Base-by-base conservation (phyloP, 2,888 invertebrate genomes). In the Xanthia icteritia region DNA sequence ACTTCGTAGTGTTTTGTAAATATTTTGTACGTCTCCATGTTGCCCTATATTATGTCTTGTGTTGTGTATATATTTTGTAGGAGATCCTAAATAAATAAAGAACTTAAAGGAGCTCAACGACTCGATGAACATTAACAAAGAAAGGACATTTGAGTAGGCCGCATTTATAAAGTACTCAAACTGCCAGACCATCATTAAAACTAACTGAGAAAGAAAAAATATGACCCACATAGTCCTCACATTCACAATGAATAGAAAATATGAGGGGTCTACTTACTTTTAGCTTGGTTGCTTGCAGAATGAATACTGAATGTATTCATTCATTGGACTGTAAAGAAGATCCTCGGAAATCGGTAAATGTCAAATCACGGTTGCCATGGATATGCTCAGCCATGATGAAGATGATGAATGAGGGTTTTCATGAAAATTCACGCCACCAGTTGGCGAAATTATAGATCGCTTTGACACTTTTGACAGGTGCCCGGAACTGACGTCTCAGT, bases 171-270 rank as follows among this genome's bases (percentile, higher is more conserved):
- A 36, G 61, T 61, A 36, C 17, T n/a, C 58, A 36, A 36, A 68
- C 17, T 58, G 58, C 36, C 36, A 39, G 13, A 39, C 17, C n/a
- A n/a, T 39, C 61, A 36, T 61, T 61, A 61, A 31, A 56, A 67
- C 0, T n/a, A n/a, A 58, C 45, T 17, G n/a, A 20, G 20, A 61
- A 20, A 23, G 23, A 31, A 51, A 17, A 15, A 68, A 61, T 39
- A 54, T 27, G 11, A 61, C 4, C 58, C 67, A 58, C n/a, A 17
- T 58, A 3, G 31, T 36, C 17, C 17, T 54, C 17, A 68, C n/a
- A 68, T 68, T 61, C 23, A 61, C 63, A 71, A 60, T 79, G 48
- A 58, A 75, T 70, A 54, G 48, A 60, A 79, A 61, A 39, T 61
- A 48, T 20, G 31, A 36, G 36, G 27, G 23, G 42, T 54, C 23